A percentile compares a stretch with the other conserved stretches of the same genome.
Conservation (phyloP, 2,113 vertebrate genomes). For the Anoura caudifer region DNA sequence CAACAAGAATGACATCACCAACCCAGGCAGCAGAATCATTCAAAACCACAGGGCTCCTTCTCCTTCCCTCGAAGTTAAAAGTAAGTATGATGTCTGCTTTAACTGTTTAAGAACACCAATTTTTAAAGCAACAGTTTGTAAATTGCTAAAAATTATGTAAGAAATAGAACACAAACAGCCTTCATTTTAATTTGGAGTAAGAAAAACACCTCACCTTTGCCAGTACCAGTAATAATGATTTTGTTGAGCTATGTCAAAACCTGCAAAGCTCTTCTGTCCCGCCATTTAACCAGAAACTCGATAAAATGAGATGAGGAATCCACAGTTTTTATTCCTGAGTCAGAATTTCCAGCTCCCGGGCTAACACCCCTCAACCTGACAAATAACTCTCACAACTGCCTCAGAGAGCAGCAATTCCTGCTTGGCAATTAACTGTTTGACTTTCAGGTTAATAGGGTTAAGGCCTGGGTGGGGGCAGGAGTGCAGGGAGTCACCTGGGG, state of each 20-base stretch:
- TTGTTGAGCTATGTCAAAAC: not conserved
- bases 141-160: not conserved
- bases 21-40: not conserved
- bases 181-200: not conserved
- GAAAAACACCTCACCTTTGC: conserved; percentile 38
- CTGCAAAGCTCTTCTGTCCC: not conserved
- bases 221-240: conserved; percentile 46
- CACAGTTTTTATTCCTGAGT: not conserved
- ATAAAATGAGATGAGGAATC: not conserved
- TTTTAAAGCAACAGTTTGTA: not conserved
- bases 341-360: not conserved
- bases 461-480: not conserved
- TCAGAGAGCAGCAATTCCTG: not conserved
- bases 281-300: conserved; percentile 32
- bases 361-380: not conserved
- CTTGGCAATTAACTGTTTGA: not conserved
- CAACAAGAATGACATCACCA: not conserved
- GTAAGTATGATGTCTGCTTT: not conserved
- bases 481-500: not conserved
- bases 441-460: not conserved
- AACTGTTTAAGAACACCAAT: not conserved
- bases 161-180: not conserved
- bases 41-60: not conserved
- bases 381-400: not conserved
- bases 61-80: not conserved